Base-by-base conservation (phyloP, 2,113 vertebrate species). In the Eretmodus cyanostictus region DNA sequence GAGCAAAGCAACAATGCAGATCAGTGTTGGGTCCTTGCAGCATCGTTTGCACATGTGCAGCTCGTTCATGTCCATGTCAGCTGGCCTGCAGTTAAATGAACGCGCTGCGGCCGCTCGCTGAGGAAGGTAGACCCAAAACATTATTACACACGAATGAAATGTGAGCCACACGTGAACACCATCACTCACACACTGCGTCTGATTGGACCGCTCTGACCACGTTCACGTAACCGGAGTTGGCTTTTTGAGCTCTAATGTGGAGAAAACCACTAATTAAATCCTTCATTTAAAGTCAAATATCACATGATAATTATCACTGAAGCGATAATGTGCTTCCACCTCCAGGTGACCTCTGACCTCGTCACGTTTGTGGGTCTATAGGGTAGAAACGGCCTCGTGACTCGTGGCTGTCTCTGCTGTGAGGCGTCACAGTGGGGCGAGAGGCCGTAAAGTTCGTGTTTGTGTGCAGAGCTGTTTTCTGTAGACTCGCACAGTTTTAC, bases 151-250 rank as follows among this genome's bases (percentile, higher is more conserved):
- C 0, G 3, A 76, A 17, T 36, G 29, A 8, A 45, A 53, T 31
- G 81, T 66, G 81, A 82, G 40, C 29, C 57, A 45, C 38, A 5
- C 0, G 8, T 17, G 38, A 45, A 71, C 22, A 16, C 0, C 27
- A 6, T 17, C 16, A 0, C 22, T 42, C 3, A 0, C 36, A 3
- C n/a, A 3, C 38, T 2, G 38, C 13, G 3, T 47, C 68, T 0
- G 13, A 73, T 27, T 47, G 40, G 68, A 45, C 22, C 3, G 5
- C 6, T 73, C 9, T n/a, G 71, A 49, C 45, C 24, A 3, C 2
- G 2, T 0, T 0, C 42, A 31, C 40, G 9, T 29, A 2, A 19
- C 71, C 16, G 1, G 6, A 49, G 42, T 31, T 11, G 14, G 1
- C 14, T 0, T 45, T 76, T 76, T 19, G 9, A 8, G 42, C 10